Evolutionary conservation across 2,888 invertebrate genomes (phyloP), one percentile per base, ranked within the genome.

Genomic region (Patella ulyssiponensis): DNA sequence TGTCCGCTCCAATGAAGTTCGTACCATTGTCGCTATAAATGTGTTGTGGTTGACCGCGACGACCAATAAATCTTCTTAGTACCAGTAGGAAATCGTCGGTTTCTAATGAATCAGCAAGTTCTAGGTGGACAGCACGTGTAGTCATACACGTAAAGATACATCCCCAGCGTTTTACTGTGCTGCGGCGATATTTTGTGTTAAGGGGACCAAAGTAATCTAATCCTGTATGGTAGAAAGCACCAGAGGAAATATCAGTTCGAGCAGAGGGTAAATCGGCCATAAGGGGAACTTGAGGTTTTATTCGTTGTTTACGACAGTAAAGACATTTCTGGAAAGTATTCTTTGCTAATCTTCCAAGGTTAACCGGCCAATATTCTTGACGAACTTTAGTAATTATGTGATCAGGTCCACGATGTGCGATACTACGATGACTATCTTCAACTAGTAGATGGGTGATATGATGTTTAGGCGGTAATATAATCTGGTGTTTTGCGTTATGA

Each of bases 1-100:
- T 56, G 20, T 79, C 69, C 3, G 79, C 80, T 3, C 83, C 82
- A 11, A 82, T 73, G 71, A 86, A 84, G 51, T 82, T 84, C 0
- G 79, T 83, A 0, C 75, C 82, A 71, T 83, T 82, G 52, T 85
- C 82, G 3, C 76, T 76, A 58, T 75, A 83, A 23, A 83, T 71
- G 14, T 54, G 27, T 23, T 12, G 20, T 1, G 78, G 79, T n/a
- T 64, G 20, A 14, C 82, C 82, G 2, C 83, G 77, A 27, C 74
- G 69, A 14, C 27, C 27, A 52, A 52, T 71, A 56, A 77, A 77
- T 15, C 69, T 73, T 53, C 74, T 58, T 12, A 77, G 56, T 15
- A 51, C n/a, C n/a, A 69, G 15, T 4, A 77, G 23, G 69, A 77
- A 78, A 51, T 71, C 72, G 71, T 78, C 78, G 5, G 75, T 75